Evolutionary conservation across 1,140 invertebrate species (phyloP).

Genomic region (Arctopsyche grandis): DNA sequence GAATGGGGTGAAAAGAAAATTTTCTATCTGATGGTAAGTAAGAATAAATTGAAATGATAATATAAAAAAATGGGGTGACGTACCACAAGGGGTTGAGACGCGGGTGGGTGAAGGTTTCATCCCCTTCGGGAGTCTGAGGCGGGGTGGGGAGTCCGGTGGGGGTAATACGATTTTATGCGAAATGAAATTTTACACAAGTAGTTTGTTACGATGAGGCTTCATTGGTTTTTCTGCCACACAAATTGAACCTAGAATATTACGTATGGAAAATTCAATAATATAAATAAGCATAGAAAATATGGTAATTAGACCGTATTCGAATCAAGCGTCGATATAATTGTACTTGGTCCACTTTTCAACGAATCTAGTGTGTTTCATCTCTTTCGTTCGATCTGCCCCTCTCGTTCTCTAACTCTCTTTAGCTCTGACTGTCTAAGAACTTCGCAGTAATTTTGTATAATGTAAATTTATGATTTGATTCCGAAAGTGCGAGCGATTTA

Average conservation of each 20-base stretch:
- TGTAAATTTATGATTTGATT: conserved; percentile 43
- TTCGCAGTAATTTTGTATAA: conserved; percentile 39
- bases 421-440: conserved; percentile 17
- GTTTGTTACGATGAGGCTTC: conserved; percentile 51
- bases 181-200: conserved; percentile 54
- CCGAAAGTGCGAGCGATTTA: conserved; percentile 20
- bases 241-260: conserved; percentile 18
- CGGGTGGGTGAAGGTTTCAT: neutral
- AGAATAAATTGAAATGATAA: conserved; percentile 55
- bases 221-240: conserved; percentile 41
- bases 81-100: conserved; percentile 35
- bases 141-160: neutral
- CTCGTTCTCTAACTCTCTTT: neutral
- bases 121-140: neutral
- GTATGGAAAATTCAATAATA: conserved; percentile 2
- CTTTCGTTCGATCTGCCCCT: neutral
- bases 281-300: neutral
- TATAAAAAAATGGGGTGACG: conserved; percentile 51
- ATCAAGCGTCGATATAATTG: too few relatives aligned
- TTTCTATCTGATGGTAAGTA: conserved; percentile 53
- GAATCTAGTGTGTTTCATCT: neutral
- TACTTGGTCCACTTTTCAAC: neutral
- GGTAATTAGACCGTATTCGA: neutral
- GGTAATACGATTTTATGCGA: conserved; percentile 53
- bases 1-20: conserved; percentile 39